Conservation (phyloP, 1,140 invertebrate genomes). For the Chionoecetes opilio region DNA sequence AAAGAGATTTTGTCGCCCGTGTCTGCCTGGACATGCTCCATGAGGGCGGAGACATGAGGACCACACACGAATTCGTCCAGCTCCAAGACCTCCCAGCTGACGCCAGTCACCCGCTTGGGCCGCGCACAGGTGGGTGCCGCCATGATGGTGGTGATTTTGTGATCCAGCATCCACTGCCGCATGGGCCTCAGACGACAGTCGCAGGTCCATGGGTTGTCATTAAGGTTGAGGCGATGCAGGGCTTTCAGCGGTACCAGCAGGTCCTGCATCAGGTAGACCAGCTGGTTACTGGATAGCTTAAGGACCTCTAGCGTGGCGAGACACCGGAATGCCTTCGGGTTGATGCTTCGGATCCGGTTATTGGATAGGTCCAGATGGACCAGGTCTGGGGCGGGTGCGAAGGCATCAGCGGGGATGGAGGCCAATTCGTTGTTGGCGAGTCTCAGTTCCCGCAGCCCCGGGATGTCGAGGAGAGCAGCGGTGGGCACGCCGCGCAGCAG, state of each 20-base stretch:
- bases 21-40: conserved; percentile 81
- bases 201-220: conserved; percentile 93
- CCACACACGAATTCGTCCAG: conserved; percentile 92
- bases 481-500: conserved; percentile 88
- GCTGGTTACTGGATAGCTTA: conserved; percentile 90
- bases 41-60: conserved; percentile 84
- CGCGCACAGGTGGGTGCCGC: conserved; percentile 88
- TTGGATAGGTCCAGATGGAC: conserved; percentile 89
- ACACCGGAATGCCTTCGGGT: conserved; percentile 89
- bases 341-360: conserved; percentile 88
- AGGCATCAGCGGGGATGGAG: conserved; percentile 88
- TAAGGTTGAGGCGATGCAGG: conserved; percentile 90
- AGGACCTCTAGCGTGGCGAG: conserved; percentile 90
- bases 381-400: conserved; percentile 88
- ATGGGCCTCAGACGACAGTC: conserved; percentile 89
- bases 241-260: conserved; percentile 88
- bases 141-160: conserved; percentile 89
- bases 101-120: conserved; percentile 87
- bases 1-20: conserved; percentile 90
- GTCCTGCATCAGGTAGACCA: conserved; percentile 87
- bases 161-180: conserved; percentile 90
- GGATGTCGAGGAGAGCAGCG: conserved; percentile 88
- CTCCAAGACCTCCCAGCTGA: conserved; percentile 89
- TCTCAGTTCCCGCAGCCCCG: conserved; percentile 90
- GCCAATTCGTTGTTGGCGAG: conserved; percentile 90